phyloP scores from a whole-genome alignment of 2,797 vertebrate genomes.

The Gallirallus australis region DNA sequence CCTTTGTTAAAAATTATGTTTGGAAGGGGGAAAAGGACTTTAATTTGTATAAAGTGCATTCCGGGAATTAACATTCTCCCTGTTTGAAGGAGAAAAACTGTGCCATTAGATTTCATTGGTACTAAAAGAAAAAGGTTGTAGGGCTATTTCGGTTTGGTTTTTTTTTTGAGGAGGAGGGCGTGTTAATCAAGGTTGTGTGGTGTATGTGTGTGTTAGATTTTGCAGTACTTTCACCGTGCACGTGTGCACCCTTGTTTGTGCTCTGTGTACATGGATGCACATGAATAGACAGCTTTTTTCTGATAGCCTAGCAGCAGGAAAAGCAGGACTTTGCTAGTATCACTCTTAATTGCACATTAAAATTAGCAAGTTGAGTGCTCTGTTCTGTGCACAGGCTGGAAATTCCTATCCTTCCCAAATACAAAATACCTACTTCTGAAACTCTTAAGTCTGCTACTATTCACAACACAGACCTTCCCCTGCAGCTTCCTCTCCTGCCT shows the following conservation, averaged over 20 bases:
- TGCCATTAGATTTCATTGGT: neutral
- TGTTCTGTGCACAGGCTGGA: neutral
- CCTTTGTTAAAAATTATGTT: constrained; percentile 33
- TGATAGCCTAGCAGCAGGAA: neutral
- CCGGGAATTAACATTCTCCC: neutral
- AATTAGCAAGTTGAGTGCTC: neutral
- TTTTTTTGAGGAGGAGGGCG: rapidly evolving
- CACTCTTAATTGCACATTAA: neutral
- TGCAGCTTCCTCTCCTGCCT: neutral
- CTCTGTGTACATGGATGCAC: rapidly evolving
- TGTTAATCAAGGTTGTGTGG: neutral
- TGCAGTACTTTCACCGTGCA: neutral
- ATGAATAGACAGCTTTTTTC: neutral
- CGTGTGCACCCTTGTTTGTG: neutral
- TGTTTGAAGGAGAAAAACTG: neutral
- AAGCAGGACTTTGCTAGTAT: neutral
- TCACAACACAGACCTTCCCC: neutral
- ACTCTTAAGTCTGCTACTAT: neutral
- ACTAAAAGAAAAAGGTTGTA: neutral
- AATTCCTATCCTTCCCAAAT: neutral
- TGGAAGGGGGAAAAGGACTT: constrained; percentile 22
- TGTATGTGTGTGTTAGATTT: neutral
- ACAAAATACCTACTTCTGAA: neutral
- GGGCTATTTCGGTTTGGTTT: neutral
- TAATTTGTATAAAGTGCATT: constrained; percentile 51